These are phyloP conservation scores for Parazoanthus atlanticus DNA, from an alignment of 92 coral and sea anemone genomes.

Conservation along the genomic window DNA sequence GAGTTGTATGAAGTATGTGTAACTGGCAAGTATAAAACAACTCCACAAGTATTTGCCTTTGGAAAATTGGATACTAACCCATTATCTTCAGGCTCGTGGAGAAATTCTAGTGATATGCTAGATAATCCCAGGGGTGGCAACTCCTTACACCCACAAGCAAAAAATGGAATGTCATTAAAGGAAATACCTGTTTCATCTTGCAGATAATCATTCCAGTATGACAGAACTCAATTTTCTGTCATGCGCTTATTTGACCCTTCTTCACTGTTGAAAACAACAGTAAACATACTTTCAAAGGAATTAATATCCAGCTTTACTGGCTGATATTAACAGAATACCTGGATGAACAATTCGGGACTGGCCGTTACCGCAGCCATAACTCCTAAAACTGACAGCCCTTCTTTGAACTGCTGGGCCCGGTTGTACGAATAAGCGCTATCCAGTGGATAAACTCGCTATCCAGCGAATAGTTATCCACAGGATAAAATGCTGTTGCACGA, in stretches of 20 bases:
- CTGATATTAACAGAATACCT: no score
- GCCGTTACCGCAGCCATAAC: not conserved
- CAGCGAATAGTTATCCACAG: conserved; percentile 51
- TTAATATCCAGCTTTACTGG: no score
- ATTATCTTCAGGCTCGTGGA: conserved; percentile 52
- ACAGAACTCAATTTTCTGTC: no score
- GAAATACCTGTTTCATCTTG: not conserved
- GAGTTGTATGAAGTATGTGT: conserved; percentile 55
- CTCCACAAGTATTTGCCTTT: conserved; percentile 51
- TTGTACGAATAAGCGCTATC: conserved; percentile 40
- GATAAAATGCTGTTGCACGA: conserved; percentile 59
- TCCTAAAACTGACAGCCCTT: not conserved
- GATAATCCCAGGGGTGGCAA: not conserved
- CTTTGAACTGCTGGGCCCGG: not conserved
- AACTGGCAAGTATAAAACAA: conserved; percentile 51
- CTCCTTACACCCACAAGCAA: not conserved
- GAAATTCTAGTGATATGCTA: conserved; percentile 14
- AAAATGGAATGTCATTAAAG: not conserved
- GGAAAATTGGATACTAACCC: conserved; percentile 53
- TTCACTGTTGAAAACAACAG: no score
- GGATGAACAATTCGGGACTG: not conserved
- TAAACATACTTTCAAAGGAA: no score
- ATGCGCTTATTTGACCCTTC: no score
- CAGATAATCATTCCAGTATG: no score
- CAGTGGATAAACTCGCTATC: conserved; percentile 48